Evolutionary conservation across 2,797 vertebrate genomes (phyloP).

Genomic region (Alectoris magna): DNA sequence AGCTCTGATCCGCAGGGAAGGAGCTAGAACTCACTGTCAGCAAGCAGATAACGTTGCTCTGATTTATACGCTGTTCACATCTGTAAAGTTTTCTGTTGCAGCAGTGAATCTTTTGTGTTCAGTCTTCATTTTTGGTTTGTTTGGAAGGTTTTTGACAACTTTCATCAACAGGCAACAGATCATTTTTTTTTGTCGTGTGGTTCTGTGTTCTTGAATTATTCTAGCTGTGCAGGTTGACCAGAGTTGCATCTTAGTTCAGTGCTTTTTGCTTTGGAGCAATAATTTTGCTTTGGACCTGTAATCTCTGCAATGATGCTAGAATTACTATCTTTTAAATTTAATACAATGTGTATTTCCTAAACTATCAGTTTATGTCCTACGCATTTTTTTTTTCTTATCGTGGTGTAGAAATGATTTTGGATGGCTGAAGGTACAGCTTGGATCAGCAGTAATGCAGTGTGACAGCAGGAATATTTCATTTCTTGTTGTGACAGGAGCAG

Average conservation of each 20-base stretch:
- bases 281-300: no score
- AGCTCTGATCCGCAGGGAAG: constrained; percentile 1
- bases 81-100: constrained; percentile 42
- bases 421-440: neutral
- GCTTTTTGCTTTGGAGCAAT: neutral
- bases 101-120: constrained; percentile 4
- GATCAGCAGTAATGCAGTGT: constrained; percentile 20
- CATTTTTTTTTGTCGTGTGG: neutral
- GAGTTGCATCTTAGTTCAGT: neutral
- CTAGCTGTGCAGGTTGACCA: neutral
- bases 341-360: neutral
- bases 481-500: constrained; percentile 44
- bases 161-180: neutral
- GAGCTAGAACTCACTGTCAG: constrained; percentile 33
- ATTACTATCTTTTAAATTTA: neutral
- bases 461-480: constrained; percentile 27
- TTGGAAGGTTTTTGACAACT: neutral
- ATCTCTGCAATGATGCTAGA: neutral
- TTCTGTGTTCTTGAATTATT: neutral
- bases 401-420: neutral
- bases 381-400: neutral
- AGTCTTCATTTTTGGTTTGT: neutral
- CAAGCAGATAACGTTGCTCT: neutral
- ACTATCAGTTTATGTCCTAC: neutral
- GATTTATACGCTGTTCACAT: constrained; percentile 37